phyloP scores from a whole-genome alignment of 2,888 invertebrate species.

The Agapostemon virescens region DNA sequence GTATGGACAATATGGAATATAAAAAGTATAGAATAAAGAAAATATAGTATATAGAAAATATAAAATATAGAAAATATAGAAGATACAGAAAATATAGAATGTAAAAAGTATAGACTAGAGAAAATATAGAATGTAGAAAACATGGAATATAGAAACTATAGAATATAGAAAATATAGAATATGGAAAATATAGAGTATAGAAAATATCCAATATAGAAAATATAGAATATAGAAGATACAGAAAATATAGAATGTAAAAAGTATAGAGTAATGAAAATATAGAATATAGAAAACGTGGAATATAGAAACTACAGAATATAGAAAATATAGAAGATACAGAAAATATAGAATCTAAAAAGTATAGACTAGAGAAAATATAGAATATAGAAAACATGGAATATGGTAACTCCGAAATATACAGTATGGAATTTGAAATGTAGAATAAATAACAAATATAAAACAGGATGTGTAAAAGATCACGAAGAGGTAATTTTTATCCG shows the following conservation, averaged over 20 bases:
- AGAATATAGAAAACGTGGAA: no score
- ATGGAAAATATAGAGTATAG: no score
- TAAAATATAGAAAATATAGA: no score
- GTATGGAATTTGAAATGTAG: background rate
- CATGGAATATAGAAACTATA: no score
- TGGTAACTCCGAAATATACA: background rate
- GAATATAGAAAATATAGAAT: no score
- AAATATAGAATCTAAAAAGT: background rate
- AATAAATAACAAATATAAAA: background rate
- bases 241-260: background rate
- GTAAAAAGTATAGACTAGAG: background rate
- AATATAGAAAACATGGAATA: background rate
- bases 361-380: background rate
- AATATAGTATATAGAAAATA: no score
- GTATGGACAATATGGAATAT: no score
- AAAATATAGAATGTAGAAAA: no score
- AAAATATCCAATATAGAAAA: no score
- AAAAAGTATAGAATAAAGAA: no score
- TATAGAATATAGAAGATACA: no score
- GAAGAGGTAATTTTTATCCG: background rate
- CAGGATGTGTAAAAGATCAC: background rate
- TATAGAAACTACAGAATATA: background rate
- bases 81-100: no score
- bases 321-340: background rate
- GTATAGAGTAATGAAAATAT: background rate